Percentiles rank a stretch among this genome's conserved stretches.
These are phyloP conservation scores for Pantelozetes paolii DNA, from an alignment of 2,888 invertebrate species.

Conservation along the genomic window DNA sequence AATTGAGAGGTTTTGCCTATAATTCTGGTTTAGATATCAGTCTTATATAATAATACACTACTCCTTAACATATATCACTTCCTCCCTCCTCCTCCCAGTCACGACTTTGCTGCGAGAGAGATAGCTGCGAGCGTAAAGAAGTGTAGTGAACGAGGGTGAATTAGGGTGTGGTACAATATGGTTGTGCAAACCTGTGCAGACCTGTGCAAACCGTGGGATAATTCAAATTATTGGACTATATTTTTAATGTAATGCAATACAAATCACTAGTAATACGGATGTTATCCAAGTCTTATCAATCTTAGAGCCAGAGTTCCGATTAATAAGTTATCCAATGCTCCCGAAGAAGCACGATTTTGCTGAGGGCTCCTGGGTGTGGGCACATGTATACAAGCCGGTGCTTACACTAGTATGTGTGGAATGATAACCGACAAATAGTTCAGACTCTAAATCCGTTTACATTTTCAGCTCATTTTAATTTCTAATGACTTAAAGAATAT, in stretches of 20 bases:
- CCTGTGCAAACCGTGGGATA: conserved; percentile 24
- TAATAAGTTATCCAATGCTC: conserved; percentile 19
- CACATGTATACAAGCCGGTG: background rate
- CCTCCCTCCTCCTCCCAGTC: conserved; percentile 25
- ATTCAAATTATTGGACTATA: conserved; percentile 30
- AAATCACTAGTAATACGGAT: conserved; percentile 16
- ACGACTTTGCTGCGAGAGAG: background rate
- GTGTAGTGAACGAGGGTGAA: no score
- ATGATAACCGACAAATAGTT: conserved; percentile 9
- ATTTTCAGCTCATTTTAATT: conserved; percentile 15
- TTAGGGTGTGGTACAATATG: conserved; percentile 29
- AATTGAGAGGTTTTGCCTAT: background rate
- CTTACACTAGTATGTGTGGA: background rate
- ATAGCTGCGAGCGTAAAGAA: background rate
- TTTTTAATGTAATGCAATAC: conserved; percentile 3
- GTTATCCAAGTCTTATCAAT: conserved; percentile 25
- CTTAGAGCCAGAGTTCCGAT: conserved; percentile 26
- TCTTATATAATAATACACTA: background rate
- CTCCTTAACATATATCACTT: conserved; percentile 3
- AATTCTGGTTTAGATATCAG: conserved; percentile 17
- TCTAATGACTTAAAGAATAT: background rate
- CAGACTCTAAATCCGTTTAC: conserved; percentile 26
- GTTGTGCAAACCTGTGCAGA: no score
- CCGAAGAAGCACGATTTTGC: conserved; percentile 34
- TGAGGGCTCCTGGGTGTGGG: conserved; percentile 35